A percentile compares a stretch with the other conserved stretches of the same genome.
Conservation (phyloP, 2,113 vertebrate genomes). For the Fulica atra region DNA sequence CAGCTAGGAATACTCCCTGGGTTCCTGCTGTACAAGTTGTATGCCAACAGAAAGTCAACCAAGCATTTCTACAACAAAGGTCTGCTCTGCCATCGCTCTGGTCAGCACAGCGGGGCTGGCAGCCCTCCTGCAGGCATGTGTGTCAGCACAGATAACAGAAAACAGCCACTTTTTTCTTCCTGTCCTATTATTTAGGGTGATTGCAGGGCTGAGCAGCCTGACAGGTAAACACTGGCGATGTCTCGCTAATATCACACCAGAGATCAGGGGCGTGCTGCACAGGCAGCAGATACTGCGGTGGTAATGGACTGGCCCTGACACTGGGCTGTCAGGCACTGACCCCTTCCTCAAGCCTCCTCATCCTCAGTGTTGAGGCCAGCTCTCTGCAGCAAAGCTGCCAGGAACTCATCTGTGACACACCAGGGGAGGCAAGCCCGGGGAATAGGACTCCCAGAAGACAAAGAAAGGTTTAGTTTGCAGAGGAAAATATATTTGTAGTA, state of each 20-base stretch:
- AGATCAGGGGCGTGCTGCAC: background rate
- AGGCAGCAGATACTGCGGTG: background rate
- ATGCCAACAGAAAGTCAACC: accelerated
- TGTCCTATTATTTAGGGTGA: background rate
- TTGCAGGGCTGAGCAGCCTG: background rate
- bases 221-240: background rate
- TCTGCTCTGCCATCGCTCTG: accelerated
- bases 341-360: accelerated
- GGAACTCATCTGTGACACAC: background rate
- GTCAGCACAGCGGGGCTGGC: background rate
- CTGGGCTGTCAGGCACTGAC: accelerated
- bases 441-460: background rate
- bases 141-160: background rate
- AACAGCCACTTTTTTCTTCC: background rate
- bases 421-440: background rate
- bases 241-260: background rate
- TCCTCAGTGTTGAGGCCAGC: background rate
- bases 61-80: background rate
- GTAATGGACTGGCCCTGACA: background rate
- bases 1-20: accelerated
- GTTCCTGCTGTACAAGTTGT: background rate
- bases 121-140: background rate
- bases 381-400: background rate
- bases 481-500: background rate
- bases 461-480: background rate